Evolutionary conservation across 2,888 invertebrate genomes (phyloP), one percentile per base, ranked within the genome.

Genomic region (Polietes domitor): DNA sequence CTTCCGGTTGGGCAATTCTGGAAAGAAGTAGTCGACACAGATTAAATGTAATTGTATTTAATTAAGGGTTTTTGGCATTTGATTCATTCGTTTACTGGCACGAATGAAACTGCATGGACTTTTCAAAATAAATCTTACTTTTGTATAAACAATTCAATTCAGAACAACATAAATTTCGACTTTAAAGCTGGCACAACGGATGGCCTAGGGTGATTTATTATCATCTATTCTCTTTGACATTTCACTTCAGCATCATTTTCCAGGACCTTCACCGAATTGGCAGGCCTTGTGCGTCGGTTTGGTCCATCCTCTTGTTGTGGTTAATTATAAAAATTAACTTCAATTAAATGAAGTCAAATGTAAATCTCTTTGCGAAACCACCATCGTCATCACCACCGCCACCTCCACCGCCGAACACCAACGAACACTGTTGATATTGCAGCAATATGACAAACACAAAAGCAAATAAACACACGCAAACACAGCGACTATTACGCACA

Each of bases 331-430:
- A 68, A 68, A 68, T 41, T 43, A 68, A 68, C 41, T 68, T 68
- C 68, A 68, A 68, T 68, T 68, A 68, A 68, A 43, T 43, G 21
- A 68, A 68, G 41, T 68, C 65, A 65, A 19, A 65, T 65, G 41
- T 37, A 37, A 68, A 24, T 68, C 41, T 41, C 41, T 21, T 68
- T 24, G 65, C 17, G 65, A 58, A 9, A 65, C 41, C 58, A 9
- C 43, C 43, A 12, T 10, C 43, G 15, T 3, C 43, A 43, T 9
- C 43, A 43, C 32, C 19, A 50, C 4, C n/a, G n/a, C n/a, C n/a
- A n/a, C n/a, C n/a, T n/a, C n/a, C n/a, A n/a, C 50, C 3, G 17
- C 9, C 1, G 19, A 21, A n/a, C 47, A n/a, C 15, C 47, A 47
- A n/a, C n/a, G 12, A 15, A n/a, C n/a, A n/a, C n/a, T n/a, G 47